Evolutionary conservation across 2,888 invertebrate genomes (phyloP).

Genomic region (Alloscopus bannaensis): DNA sequence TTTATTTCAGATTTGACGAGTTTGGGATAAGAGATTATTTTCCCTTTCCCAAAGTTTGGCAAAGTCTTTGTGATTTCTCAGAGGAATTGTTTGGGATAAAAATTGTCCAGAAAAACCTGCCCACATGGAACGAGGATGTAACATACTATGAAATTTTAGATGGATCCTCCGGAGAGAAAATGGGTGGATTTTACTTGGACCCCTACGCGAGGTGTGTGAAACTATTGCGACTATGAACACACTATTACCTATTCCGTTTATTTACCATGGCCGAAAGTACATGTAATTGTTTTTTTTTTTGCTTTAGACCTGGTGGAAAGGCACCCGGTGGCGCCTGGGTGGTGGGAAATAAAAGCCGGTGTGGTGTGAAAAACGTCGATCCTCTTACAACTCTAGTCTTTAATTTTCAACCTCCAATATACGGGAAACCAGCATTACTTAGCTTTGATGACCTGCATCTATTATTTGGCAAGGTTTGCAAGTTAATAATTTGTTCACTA

Average conservation of each 20-base stretch:
- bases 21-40: constrained; percentile 87
- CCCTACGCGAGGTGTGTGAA: constrained; percentile 71
- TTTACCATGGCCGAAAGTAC: neutral
- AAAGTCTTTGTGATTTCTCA: constrained; percentile 85
- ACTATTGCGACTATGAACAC: too few relatives aligned
- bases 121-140: constrained; percentile 88
- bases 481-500: neutral
- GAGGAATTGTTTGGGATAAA: constrained; percentile 86
- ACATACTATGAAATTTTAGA: constrained; percentile 89
- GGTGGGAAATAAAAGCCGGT: constrained; percentile 85
- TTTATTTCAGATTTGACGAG: constrained; percentile 80
- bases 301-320: constrained; percentile 74
- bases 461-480: constrained; percentile 83
- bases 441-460: constrained; percentile 85
- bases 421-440: constrained; percentile 83
- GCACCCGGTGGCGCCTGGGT: constrained; percentile 82
- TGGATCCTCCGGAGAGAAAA: constrained; percentile 74
- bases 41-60: constrained; percentile 86
- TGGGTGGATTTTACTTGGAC: constrained; percentile 73
- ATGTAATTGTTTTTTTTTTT: constrained; percentile 33
- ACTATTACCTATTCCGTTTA: constrained; percentile 1
- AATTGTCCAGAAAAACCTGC: constrained; percentile 79
- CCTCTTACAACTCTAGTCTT: constrained; percentile 89
- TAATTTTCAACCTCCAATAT: constrained; percentile 84
- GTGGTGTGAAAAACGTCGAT: constrained; percentile 80